Evolutionary conservation across 1,140 invertebrate genomes (phyloP), one percentile per base, ranked within the genome.

Genomic region (Drosophila pandora): DNA sequence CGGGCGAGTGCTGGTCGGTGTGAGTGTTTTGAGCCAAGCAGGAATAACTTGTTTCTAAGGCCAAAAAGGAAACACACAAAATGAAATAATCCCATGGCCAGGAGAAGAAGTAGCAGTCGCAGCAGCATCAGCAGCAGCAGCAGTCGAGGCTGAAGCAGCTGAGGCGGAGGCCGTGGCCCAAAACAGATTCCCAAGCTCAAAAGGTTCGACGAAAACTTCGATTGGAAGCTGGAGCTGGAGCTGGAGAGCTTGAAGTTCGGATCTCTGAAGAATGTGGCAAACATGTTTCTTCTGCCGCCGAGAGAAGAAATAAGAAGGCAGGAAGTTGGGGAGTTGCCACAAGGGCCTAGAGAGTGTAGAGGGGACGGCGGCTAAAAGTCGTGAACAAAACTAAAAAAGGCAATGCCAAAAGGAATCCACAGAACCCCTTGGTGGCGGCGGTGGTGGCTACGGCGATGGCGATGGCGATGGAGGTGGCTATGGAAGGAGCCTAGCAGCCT

Each of bases 71-170:
- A 88, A 88, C 84, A 88, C 84, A 89, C 84, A 89, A 90, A 90
- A 90, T 90, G 87, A 90, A 90, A 90, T 90, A 90, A 90, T 90
- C 87, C 88, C 87, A 90, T 90, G 87, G 87, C 76, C 85, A 82
- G 72, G 64, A 75, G 58, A 55, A 62, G 55, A 65, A 77, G 43
- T 22, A 64, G 39, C 39, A 17, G 17, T 17, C 17, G 17, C 17
- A 17, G 17, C 17, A 17, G 17, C 17, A 17, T 0, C 17, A 45
- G 47, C 39, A 56, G 65, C 52, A 57, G 25, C 23, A 17, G 60
- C 53, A 48, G 64, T 54, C 39, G 22, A 32, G 49, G 58, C 45
- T 47, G 48, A 49, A 54, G 64, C 39, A 68, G 62, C 65, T 68
- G 67, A 70, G 67, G 67, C 64, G 61, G 64, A 69, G 64, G 67